A percentile compares a stretch with the other conserved stretches of the same genome.
Conservation (phyloP, 1,140 invertebrate genomes). For the Drosophila nasuta region DNA sequence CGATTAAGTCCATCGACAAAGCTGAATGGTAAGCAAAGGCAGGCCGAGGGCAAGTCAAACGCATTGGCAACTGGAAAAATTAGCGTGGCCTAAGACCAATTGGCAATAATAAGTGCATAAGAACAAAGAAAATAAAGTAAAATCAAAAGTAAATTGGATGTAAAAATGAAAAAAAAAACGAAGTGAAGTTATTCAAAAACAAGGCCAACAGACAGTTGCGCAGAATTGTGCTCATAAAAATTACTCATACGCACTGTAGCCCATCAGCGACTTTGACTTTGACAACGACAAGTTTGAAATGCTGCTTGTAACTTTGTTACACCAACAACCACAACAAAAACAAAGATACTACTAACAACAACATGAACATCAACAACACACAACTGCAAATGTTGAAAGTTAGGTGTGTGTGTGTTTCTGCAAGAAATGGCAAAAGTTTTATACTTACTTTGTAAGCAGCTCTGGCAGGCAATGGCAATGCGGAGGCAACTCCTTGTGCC, state of each 20-base stretch:
- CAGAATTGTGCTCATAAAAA: constrained; percentile 61
- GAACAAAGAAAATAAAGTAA: constrained; percentile 15
- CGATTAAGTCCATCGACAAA: constrained; percentile 44
- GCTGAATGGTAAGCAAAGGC: constrained; percentile 5
- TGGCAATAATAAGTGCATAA: constrained; percentile 2
- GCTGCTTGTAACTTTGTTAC: constrained; percentile 79
- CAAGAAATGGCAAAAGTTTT: constrained; percentile 51
- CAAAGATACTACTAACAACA: constrained; percentile 1
- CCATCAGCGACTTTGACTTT: constrained; percentile 40
- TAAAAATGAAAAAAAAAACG: not conserved
- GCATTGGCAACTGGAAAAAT: constrained; percentile 28
- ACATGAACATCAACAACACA: constrained; percentile 23
- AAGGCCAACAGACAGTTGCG: constrained; percentile 36
- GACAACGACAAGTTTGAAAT: constrained; percentile 75
- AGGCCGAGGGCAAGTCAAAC: constrained; percentile 9
- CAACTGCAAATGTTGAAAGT: constrained; percentile 65
- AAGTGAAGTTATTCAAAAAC: not conserved
- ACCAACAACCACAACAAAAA: constrained; percentile 39
- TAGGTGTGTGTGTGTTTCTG: constrained; percentile 40
- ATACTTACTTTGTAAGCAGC: constrained; percentile 45
- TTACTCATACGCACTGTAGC: constrained; percentile 74
- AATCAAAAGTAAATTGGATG: constrained; percentile 7
- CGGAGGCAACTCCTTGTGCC: constrained; percentile 6
- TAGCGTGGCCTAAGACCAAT: constrained; percentile 10
- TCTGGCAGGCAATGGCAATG: constrained; percentile 1